A percentile compares a stretch with the other conserved stretches of the same genome.
phyloP scores from a whole-genome alignment of 2,888 invertebrate species.

The Meliscaeva auricollis region DNA sequence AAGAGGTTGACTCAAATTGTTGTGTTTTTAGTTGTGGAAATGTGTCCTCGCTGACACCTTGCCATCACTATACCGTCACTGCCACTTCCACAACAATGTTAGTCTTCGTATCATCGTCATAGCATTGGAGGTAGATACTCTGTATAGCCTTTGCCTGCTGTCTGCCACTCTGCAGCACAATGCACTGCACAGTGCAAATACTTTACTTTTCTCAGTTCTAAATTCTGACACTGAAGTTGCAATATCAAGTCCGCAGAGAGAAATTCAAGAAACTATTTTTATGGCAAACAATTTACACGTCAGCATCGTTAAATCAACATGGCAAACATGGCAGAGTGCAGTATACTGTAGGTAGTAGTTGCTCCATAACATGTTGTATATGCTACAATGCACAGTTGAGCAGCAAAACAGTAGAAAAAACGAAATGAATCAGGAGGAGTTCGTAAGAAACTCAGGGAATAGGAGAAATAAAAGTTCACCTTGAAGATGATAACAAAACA shows the following conservation, averaged over 20 bases:
- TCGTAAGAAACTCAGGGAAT: not conserved
- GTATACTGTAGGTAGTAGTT: not conserved
- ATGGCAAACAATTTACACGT: slow-evolving; percentile 68
- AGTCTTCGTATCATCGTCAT: not conserved
- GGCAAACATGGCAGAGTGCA: slow-evolving; percentile 51
- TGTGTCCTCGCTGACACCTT: slow-evolving; percentile 25
- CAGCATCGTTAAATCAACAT: slow-evolving; percentile 69
- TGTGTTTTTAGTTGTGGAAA: slow-evolving; percentile 31
- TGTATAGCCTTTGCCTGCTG: slow-evolving; percentile 1
- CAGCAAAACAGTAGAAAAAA: slow-evolving; percentile 24
- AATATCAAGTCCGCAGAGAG: slow-evolving; percentile 48
- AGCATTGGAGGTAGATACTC: no score
- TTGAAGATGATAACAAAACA: slow-evolving; percentile 20
- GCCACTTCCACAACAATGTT: slow-evolving; percentile 18
- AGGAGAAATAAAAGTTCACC: slow-evolving; percentile 4
- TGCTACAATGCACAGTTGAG: slow-evolving; percentile 13
- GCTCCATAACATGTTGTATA: not conserved
- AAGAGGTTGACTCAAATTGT: slow-evolving; percentile 52
- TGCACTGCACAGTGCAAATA: not conserved
- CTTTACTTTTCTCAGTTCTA: slow-evolving; percentile 6
- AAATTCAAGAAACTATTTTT: slow-evolving; percentile 56
- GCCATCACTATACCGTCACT: slow-evolving; percentile 14
- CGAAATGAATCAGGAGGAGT: slow-evolving; percentile 10
- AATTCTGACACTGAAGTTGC: slow-evolving; percentile 56
- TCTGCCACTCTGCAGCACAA: not conserved